Percentiles rank a stretch among this genome's conserved stretches.
These are phyloP conservation scores for Sceliomorpha sp. DNA, from an alignment of 2,888 invertebrate genomes.

Conservation along the genomic window DNA sequence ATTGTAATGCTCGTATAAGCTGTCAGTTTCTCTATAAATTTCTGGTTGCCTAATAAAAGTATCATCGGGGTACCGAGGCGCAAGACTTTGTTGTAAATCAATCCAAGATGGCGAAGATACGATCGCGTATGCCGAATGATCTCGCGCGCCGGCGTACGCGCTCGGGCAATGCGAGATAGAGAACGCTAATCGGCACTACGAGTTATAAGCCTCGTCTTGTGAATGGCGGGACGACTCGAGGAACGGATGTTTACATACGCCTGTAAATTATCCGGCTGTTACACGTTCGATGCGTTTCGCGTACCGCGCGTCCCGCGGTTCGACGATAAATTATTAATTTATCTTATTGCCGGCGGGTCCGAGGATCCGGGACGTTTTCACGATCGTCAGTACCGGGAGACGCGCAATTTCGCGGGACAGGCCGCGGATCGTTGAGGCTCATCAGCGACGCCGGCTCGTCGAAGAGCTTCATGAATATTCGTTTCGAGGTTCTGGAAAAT, in stretches of 20 bases:
- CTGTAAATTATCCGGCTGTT: slow-evolving; percentile 70
- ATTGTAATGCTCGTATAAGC: slow-evolving; percentile 68
- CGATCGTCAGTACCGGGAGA: slow-evolving; percentile 32
- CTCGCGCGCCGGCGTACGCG: slow-evolving; percentile 29
- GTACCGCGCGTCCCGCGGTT: slow-evolving; percentile 52
- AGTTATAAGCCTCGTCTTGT: slow-evolving; percentile 69
- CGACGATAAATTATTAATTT: slow-evolving; percentile 71
- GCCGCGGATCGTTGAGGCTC: too few relatives aligned
- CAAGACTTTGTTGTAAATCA: slow-evolving; percentile 71
- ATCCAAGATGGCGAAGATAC: slow-evolving; percentile 72
- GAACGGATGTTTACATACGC: slow-evolving; percentile 69
- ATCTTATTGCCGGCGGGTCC: slow-evolving; percentile 57
- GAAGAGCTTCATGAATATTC: too few relatives aligned
- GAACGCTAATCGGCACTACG: slow-evolving; percentile 66
- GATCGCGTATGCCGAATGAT: slow-evolving; percentile 60
- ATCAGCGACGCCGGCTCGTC: too few relatives aligned
- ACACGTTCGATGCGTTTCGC: slow-evolving; percentile 54
- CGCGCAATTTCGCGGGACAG: not conserved
- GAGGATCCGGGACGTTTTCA: slow-evolving; percentile 30
- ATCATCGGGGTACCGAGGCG: slow-evolving; percentile 62
- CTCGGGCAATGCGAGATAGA: slow-evolving; percentile 41
- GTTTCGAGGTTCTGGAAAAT: too few relatives aligned
- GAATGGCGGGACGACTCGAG: slow-evolving; percentile 63
- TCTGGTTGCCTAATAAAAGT: slow-evolving; percentile 68
- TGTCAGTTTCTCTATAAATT: slow-evolving; percentile 70